These are phyloP conservation scores for Trichopria drosophilae DNA, from an alignment of 2,888 invertebrate genomes.

Conservation along the genomic window DNA sequence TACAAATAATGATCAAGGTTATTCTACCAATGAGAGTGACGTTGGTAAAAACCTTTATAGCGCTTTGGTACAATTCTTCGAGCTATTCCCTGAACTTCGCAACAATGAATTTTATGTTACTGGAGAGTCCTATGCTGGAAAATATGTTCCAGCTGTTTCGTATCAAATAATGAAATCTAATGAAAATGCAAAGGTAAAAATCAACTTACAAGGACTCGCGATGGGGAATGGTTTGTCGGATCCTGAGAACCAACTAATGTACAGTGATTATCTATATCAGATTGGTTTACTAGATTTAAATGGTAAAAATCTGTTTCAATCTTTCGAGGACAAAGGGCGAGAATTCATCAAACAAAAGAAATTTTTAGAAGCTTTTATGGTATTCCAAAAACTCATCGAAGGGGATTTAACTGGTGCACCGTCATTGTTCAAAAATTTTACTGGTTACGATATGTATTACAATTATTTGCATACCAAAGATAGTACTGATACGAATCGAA, in stretches of 20 bases:
- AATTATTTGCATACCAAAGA: constrained; percentile 71
- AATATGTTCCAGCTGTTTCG: constrained; percentile 76
- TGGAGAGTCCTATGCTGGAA: constrained; percentile 89
- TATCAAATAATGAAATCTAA: constrained; percentile 73
- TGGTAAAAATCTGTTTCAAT: constrained; percentile 65
- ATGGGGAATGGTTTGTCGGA: constrained; percentile 83
- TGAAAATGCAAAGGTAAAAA: constrained; percentile 64
- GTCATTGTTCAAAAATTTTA: constrained; percentile 72
- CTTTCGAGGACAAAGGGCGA: constrained; percentile 64
- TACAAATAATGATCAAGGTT: constrained; percentile 75
- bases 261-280: constrained; percentile 80
- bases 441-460: constrained; percentile 77
- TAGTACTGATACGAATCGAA: constrained; percentile 60
- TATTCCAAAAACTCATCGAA: constrained; percentile 73
- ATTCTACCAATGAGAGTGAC: constrained; percentile 76
- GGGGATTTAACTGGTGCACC: constrained; percentile 65
- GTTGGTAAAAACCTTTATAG: constrained; percentile 80
- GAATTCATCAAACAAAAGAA: constrained; percentile 67
- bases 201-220: constrained; percentile 71
- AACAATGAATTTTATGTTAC: constrained; percentile 80
- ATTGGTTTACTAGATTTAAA: constrained; percentile 72
- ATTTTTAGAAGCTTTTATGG: constrained; percentile 71
- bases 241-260: constrained; percentile 75
- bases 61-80: constrained; percentile 80
- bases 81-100: constrained; percentile 76